Percentiles rank a stretch among this genome's conserved stretches.
These are phyloP conservation scores for Cololabis saira DNA, from an alignment of 2,113 vertebrate genomes.

Conservation along the genomic window DNA sequence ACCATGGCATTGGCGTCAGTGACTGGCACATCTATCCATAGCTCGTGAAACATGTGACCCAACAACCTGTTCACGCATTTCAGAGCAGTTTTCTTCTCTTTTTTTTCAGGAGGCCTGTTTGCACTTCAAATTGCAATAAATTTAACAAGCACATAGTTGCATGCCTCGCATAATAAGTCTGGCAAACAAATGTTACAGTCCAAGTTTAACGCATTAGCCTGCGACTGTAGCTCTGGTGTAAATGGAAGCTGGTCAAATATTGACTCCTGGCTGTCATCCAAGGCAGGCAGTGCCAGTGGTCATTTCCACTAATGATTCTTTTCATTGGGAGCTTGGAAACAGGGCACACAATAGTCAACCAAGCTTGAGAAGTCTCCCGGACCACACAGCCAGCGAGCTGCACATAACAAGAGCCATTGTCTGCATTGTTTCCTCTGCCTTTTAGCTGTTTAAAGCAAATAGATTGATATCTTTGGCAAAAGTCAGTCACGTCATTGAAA, in stretches of 20 bases:
- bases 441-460: constrained; percentile 46
- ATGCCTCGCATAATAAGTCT: neutral
- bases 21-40: constrained; percentile 41
- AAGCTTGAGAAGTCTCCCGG: constrained; percentile 41
- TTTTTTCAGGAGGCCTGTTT: constrained; percentile 10
- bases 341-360: constrained; percentile 43
- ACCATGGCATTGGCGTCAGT: constrained; percentile 27
- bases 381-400: constrained; percentile 48
- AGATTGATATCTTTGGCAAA: constrained; percentile 48
- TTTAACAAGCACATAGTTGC: constrained; percentile 5
- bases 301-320: constrained; percentile 70
- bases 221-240: constrained; percentile 30
- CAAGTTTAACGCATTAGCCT: constrained; percentile 9
- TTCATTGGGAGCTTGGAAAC: constrained; percentile 66
- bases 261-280: constrained; percentile 56
- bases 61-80: constrained; percentile 45
- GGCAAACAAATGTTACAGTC: constrained; percentile 10
- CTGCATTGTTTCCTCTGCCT: constrained; percentile 39
- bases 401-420: constrained; percentile 57
- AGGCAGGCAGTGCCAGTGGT: constrained; percentile 50
- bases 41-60: constrained; percentile 40
- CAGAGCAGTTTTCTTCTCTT: constrained; percentile 2
- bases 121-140: neutral
- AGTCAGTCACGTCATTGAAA: constrained; percentile 27
- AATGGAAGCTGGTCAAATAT: constrained; percentile 60